Conservation (phyloP, 2,888 invertebrate genomes). For the Anaspis maculata region DNA sequence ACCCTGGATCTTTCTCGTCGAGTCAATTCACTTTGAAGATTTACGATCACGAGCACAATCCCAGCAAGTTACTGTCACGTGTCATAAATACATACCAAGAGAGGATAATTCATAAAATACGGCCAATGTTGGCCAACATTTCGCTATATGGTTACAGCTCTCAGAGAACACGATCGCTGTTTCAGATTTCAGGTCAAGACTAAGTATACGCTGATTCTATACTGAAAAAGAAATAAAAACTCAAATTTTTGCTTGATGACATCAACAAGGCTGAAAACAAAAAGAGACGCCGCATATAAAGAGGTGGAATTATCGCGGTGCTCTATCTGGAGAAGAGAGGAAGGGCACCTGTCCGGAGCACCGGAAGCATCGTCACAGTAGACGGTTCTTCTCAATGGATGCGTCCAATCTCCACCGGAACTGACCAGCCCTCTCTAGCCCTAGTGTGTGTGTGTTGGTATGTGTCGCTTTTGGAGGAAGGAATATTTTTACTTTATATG, state of each 20-base stretch:
- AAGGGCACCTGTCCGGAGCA: constrained; percentile 30
- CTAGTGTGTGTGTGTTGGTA: too few relatives aligned
- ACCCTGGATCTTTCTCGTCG: constrained; percentile 10
- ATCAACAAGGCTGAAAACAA: too few relatives aligned
- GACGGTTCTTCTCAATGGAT: constrained; percentile 37
- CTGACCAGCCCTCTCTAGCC: constrained; percentile 29
- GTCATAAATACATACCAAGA: constrained; percentile 14
- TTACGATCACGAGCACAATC: constrained; percentile 14
- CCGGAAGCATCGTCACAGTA: constrained; percentile 38
- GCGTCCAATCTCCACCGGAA: constrained; percentile 38
- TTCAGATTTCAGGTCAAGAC: neutral
- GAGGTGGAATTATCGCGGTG: constrained; percentile 14
- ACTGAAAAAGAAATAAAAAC: too few relatives aligned
- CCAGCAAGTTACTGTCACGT: constrained; percentile 16
- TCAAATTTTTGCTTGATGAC: too few relatives aligned
- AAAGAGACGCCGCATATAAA: too few relatives aligned
- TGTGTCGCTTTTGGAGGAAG: constrained; percentile 22
- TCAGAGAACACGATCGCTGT: neutral
- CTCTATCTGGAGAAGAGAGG: constrained; percentile 23
- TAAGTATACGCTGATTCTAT: too few relatives aligned
- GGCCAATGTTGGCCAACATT: too few relatives aligned
- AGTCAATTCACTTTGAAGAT: constrained; percentile 11
- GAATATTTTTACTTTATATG: constrained; percentile 31
- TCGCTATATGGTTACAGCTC: too few relatives aligned
- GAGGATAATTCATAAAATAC: constrained; percentile 14